These are phyloP conservation scores for Rhagonycha lutea DNA, from an alignment of 2,888 invertebrate genomes.

Conservation along the genomic window DNA sequence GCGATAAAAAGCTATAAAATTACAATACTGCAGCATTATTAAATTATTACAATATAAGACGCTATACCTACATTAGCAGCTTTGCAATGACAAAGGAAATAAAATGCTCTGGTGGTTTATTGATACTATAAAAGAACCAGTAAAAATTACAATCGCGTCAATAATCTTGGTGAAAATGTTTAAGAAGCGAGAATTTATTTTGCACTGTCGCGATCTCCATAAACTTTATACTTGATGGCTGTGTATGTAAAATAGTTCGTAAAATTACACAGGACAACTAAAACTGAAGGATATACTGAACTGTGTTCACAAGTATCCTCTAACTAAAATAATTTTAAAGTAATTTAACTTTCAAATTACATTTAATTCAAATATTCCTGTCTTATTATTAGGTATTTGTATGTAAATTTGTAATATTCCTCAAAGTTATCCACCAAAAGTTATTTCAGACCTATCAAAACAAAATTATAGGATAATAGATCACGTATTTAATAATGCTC, in stretches of 20 bases:
- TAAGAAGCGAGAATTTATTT: neutral
- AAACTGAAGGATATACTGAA: neutral
- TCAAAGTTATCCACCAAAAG: neutral
- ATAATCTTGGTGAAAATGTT: neutral
- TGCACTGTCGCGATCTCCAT: neutral
- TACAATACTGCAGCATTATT: no score
- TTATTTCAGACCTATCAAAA: neutral
- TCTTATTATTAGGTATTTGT: conserved; percentile 45
- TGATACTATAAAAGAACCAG: neutral
- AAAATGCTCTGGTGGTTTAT: neutral
- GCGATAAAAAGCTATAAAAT: no score
- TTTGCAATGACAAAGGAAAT: neutral
- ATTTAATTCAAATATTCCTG: conserved; percentile 42
- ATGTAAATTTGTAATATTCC: conserved; percentile 40
- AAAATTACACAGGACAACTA: neutral
- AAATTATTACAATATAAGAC: no score
- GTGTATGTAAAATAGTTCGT: neutral
- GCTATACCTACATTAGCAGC: no score
- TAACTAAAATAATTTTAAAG: conserved; percentile 39
- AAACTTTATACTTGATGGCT: neutral
- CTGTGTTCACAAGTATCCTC: neutral
- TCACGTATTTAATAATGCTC: neutral
- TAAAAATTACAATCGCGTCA: neutral
- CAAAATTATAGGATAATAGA: neutral
- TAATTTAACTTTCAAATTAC: conserved; percentile 44